These are phyloP conservation scores for Myotis planiceps DNA, from an alignment of 2,797 vertebrate species.

Conservation along the genomic window DNA sequence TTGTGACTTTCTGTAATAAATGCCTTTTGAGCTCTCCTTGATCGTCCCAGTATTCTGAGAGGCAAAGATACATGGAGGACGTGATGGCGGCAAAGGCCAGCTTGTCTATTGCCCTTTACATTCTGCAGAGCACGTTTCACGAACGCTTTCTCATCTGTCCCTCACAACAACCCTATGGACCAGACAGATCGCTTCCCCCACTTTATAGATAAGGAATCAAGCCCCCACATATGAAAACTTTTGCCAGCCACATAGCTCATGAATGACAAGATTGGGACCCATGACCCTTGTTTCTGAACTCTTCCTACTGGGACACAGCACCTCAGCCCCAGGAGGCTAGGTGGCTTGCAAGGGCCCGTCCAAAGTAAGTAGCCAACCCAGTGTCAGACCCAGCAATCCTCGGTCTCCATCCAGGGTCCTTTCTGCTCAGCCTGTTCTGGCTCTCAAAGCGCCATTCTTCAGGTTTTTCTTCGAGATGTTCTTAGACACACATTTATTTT, in stretches of 20 bases:
- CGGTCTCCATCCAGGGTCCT: neutral
- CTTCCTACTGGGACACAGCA: neutral
- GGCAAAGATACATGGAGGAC: neutral
- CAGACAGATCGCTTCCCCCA: neutral
- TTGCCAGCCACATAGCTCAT: neutral
- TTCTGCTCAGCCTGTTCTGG: neutral
- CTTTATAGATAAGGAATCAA: neutral
- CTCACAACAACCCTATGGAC: neutral
- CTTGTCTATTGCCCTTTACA: neutral
- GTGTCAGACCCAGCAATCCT: neutral
- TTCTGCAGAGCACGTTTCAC: neutral
- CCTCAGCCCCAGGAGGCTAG: neutral
- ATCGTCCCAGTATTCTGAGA: neutral
- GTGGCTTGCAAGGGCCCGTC: neutral
- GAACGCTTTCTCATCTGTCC: neutral
- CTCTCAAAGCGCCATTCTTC: neutral
- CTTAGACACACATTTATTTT: conserved; percentile 50
- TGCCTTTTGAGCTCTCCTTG: neutral
- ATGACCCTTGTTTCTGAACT: neutral
- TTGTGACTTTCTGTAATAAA: neutral
- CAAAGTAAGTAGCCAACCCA: neutral
- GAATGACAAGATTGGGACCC: neutral
- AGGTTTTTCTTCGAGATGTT: conserved; percentile 2
- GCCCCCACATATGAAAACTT: neutral
- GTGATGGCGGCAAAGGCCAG: neutral